These are phyloP conservation scores for Esperia sulphurella DNA, from an alignment of 2,888 invertebrate species.

Conservation along the genomic window DNA sequence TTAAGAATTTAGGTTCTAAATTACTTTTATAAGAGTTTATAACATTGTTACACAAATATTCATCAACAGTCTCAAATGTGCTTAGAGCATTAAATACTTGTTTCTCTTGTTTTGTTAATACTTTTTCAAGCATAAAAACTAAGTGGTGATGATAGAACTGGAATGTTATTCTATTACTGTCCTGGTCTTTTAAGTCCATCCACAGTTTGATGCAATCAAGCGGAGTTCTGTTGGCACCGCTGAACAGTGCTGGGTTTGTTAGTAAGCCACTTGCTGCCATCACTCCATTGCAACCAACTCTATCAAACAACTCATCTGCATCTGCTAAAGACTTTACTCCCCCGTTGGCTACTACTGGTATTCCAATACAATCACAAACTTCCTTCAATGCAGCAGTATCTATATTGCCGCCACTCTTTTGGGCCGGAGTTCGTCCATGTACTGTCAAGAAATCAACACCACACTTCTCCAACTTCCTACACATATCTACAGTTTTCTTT, in stretches of 20 bases:
- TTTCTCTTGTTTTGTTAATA: conserved; percentile 85
- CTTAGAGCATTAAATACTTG: conserved; percentile 88
- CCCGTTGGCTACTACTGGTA: conserved; percentile 96
- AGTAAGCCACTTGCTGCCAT: conserved; percentile 96
- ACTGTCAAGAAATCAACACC: conserved; percentile 94
- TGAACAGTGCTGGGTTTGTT: conserved; percentile 93
- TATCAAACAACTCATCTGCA: conserved; percentile 82
- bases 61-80: conserved; percentile 83
- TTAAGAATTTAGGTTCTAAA: conserved; percentile 26
- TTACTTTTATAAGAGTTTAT: conserved; percentile 48
- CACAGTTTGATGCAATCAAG: conserved; percentile 89
- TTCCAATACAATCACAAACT: conserved; percentile 83
- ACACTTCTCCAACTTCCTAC: conserved; percentile 88
- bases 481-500: conserved; percentile 87
- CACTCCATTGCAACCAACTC: conserved; percentile 88
- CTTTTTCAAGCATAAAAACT: conserved; percentile 95
- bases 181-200: conserved; percentile 83
- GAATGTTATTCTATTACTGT: conserved; percentile 83
- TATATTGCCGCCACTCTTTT: conserved; percentile 86
- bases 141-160: conserved; percentile 97
- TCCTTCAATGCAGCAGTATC: conserved; percentile 85
- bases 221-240: conserved; percentile 85
- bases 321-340: conserved; percentile 88
- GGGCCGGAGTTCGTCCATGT: conserved; percentile 93
- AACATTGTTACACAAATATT: conserved; percentile 83